Percentiles rank a stretch among this genome's conserved stretches.
Evolutionary conservation across 2,113 vertebrate species (phyloP).

Genomic region (Ictidomys tridecemlineatus): DNA sequence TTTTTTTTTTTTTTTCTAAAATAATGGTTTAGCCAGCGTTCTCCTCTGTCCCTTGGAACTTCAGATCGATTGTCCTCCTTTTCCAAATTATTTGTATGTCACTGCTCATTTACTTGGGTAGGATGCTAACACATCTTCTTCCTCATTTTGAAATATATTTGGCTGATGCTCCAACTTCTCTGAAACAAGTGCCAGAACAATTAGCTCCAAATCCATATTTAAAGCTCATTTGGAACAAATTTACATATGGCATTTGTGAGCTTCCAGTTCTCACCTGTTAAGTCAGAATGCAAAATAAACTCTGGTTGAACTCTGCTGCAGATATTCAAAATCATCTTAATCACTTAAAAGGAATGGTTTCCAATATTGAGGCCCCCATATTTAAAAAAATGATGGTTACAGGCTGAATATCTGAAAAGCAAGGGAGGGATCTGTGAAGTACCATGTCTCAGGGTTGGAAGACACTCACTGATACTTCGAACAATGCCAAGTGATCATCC

Average conservation of each 20-base stretch:
- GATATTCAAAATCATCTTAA: slow-evolving; percentile 15
- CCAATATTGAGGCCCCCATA: neutral
- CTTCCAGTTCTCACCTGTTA: slow-evolving; percentile 48
- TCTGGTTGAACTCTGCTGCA: slow-evolving; percentile 48
- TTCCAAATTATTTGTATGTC: neutral
- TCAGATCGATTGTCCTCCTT: neutral
- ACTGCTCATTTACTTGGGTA: neutral
- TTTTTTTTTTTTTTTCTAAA: neutral
- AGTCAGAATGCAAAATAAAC: slow-evolving; percentile 52
- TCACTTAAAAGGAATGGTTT: neutral
- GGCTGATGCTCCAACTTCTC: neutral
- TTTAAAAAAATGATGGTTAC: neutral
- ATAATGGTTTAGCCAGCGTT: neutral
- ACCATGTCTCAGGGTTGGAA: neutral
- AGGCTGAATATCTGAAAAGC: neutral
- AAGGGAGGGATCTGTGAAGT: neutral
- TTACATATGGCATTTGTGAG: slow-evolving; percentile 33
- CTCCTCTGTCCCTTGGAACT: neutral
- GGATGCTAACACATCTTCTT: slow-evolving; percentile 20
- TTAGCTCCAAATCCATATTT: slow-evolving; percentile 42
- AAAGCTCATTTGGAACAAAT: slow-evolving; percentile 48
- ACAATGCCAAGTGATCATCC: neutral
- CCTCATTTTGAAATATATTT: slow-evolving; percentile 42
- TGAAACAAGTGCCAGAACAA: slow-evolving; percentile 52
- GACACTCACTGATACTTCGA: neutral